Conservation (phyloP, 2,113 vertebrate genomes). For the Colinus virginianus region DNA sequence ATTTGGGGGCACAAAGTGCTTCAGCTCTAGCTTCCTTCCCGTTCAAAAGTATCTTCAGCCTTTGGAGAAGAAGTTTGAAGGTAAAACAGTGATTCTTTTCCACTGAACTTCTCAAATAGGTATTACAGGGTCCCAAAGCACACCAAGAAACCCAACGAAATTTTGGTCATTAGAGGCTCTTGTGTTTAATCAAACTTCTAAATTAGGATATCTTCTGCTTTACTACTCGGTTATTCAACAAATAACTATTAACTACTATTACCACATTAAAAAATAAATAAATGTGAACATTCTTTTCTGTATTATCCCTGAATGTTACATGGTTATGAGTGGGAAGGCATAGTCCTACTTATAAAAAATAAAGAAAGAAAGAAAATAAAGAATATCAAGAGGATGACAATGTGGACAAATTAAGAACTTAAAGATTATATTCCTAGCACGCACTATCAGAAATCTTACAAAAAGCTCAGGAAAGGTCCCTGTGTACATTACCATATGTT, state of each 20-base stretch:
- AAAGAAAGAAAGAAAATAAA: too few relatives aligned
- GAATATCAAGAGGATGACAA: neutral
- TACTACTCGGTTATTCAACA: neutral
- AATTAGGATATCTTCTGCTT: neutral
- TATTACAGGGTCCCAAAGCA: accelerated
- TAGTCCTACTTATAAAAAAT: neutral
- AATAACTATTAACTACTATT: neutral
- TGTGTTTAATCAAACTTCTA: neutral
- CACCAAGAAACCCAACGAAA: neutral
- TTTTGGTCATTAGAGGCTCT: neutral
- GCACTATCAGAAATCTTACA: neutral
- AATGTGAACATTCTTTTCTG: neutral
- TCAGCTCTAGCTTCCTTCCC: accelerated
- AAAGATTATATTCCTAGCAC: neutral
- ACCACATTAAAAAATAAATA: neutral
- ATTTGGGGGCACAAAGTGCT: neutral
- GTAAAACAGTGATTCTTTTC: neutral
- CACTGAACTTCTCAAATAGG: accelerated
- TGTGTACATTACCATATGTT: neutral
- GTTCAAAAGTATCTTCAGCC: neutral
- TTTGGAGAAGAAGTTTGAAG: neutral
- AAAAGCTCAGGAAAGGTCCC: neutral
- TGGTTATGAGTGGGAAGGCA: neutral
- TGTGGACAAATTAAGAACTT: neutral
- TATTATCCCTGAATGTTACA: neutral